A percentile compares a stretch with the other conserved stretches of the same genome.
These are phyloP conservation scores for Asbolus verrucosus DNA, from an alignment of 1,140 invertebrate genomes.

Conservation along the genomic window DNA sequence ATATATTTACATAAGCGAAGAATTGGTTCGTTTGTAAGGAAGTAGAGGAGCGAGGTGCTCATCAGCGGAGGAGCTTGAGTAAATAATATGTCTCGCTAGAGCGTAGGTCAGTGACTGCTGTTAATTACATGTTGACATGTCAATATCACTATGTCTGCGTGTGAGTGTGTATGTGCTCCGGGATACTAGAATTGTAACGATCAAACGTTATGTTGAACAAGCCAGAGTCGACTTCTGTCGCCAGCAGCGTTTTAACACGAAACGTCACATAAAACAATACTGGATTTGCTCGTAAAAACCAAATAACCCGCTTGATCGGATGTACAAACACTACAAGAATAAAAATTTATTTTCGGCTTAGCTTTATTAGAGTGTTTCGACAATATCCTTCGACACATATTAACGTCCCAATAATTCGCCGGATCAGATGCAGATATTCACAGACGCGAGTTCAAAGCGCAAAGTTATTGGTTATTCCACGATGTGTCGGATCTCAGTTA, in stretches of 20 bases:
- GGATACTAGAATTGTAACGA: not conserved
- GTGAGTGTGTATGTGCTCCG: no score
- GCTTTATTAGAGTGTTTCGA: constrained; percentile 27
- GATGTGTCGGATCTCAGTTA: no score
- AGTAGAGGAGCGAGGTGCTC: constrained; percentile 19
- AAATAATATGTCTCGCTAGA: constrained; percentile 13
- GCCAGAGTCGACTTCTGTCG: constrained; percentile 19
- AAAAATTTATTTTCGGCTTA: constrained; percentile 47
- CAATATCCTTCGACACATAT: constrained; percentile 26
- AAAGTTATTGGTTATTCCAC: no score
- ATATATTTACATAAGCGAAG: constrained; percentile 38
- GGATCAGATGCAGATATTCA: no score
- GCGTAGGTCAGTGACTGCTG: constrained; percentile 3
- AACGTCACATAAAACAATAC: constrained; percentile 45
- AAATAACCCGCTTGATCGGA: constrained; percentile 42
- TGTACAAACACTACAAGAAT: constrained; percentile 40
- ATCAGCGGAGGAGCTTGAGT: constrained; percentile 10
- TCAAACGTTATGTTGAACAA: constrained; percentile 24
- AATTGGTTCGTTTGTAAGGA: constrained; percentile 26
- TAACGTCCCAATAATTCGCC: no score
- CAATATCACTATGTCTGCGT: no score
- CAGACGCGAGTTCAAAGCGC: no score
- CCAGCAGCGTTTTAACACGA: constrained; percentile 39
- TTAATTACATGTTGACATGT: constrained; percentile 26
- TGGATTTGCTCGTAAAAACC: constrained; percentile 48